Base-by-base conservation (phyloP, 2,888 invertebrate genomes). In the Cataglyphis albicans region DNA sequence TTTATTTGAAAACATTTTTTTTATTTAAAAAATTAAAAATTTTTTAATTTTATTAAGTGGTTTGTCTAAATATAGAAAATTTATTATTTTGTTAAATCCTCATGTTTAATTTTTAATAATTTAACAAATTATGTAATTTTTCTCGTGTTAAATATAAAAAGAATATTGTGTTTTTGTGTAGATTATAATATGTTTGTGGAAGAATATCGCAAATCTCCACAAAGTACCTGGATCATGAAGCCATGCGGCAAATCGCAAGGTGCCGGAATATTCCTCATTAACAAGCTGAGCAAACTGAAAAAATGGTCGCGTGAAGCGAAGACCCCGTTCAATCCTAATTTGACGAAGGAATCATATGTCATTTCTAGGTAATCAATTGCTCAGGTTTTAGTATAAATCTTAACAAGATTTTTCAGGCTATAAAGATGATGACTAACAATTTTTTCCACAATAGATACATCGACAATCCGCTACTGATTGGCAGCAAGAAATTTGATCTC, bases 111-210 rank as follows among this genome's bases (percentile, higher is more conserved):
- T 25, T 41, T 7, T 15, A 65, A 25, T 41, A 25, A 25, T 35
- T 72, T 12, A 7, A 35, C 4, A 21, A 72, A 38, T 73, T 38
- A n/a, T 73, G 0, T 55, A 5, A 35, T 9, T 41, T 41, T 59
- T 73, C 15, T 44, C 44, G 9, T 15, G 5, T 9, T 9, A 0
- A 44, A 25, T 12, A 10, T 5, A 18, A 44, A 32, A 5, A 29
- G 9, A 18, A 29, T 3, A 12, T 15, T 44, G 12, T 21, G 1
- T 12, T 61, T 63, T 9, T 21, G 9, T 10, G 12, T 32, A 92
- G 99, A 99, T 95, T 99, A 99, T 94, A 99, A 99, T 94, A 97
- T 99, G 96, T 99, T 99, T 95, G 99, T 99, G 1, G 98, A 99
- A 93, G 99, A 99, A 93, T 99, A 99, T 94, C 96, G 98, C 76